phyloP scores from a whole-genome alignment of 1,140 invertebrate species.

The Neotoxoptera formosana region DNA sequence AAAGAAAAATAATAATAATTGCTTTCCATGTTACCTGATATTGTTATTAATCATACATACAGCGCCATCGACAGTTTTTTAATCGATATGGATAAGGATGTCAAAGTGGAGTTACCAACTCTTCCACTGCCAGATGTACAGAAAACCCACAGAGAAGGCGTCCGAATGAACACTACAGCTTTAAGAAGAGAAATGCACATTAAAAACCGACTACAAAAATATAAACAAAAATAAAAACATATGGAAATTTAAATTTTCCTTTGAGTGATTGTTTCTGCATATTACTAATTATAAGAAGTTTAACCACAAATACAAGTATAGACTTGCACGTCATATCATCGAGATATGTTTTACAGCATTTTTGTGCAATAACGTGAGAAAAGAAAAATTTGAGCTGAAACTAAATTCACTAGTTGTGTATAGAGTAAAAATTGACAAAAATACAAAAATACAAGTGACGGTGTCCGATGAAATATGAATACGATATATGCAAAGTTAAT shows the following conservation, averaged over 20 bases:
- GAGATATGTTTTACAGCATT: background rate
- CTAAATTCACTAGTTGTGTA: background rate
- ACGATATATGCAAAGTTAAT: background rate
- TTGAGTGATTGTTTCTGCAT: background rate
- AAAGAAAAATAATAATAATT: background rate
- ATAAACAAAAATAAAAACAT: background rate
- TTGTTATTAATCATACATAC: background rate
- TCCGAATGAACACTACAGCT: conserved; percentile 29
- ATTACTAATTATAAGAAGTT: background rate
- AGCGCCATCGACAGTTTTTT: background rate
- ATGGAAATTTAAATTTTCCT: background rate
- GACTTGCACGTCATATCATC: background rate
- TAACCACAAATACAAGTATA: background rate
- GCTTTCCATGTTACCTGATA: background rate
- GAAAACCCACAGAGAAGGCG: background rate
- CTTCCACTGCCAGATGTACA: background rate
- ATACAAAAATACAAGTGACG: background rate
- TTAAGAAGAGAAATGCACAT: conserved; percentile 32
- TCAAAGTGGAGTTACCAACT: background rate
- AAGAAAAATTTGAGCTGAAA: background rate
- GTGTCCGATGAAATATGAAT: background rate
- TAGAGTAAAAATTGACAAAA: background rate
- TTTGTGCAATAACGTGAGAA: background rate
- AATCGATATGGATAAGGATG: background rate
- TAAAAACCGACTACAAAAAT: background rate